A percentile compares a stretch with the other conserved stretches of the same genome.
phyloP scores from a whole-genome alignment of 30 jellyfish, hydroid and myxozoan species.

The Phacellophora camtschatica region DNA sequence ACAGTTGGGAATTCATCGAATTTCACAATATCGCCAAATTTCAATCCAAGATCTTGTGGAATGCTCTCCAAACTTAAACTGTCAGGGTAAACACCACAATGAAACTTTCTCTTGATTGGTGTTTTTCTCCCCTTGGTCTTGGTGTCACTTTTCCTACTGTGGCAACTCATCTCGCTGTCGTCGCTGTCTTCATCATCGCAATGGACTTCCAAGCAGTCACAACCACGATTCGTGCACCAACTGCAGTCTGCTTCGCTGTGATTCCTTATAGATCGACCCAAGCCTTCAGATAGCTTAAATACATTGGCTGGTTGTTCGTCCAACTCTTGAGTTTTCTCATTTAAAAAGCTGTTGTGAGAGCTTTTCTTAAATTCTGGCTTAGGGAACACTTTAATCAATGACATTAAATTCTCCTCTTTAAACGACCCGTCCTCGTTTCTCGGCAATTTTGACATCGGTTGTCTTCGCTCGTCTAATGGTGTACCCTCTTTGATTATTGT shows the following conservation, averaged over 20 bases:
- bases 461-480: neutral
- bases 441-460: constrained; percentile 28
- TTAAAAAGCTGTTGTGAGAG: neutral
- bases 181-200: constrained; percentile 24
- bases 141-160: constrained; percentile 17
- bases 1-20: constrained; percentile 41
- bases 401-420: neutral
- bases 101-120: neutral
- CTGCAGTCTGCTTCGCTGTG: constrained; percentile 27
- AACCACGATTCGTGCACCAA: constrained; percentile 53
- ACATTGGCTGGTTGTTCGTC: constrained; percentile 19
- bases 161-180: constrained; percentile 45
- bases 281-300: neutral
- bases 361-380: neutral
- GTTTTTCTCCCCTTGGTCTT: neutral
- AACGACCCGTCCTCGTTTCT: constrained; percentile 51
- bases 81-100: constrained; percentile 47
- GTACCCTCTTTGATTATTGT: neutral
- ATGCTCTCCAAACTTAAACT: neutral
- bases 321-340: neutral
- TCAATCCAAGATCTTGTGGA: neutral
- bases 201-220: neutral
- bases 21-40: constrained; percentile 38
- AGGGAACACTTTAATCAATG: constrained; percentile 3
- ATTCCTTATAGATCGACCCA: constrained; percentile 13